phyloP scores from a whole-genome alignment of 2,888 invertebrate genomes.

The Caenorhabditis sp. region DNA sequence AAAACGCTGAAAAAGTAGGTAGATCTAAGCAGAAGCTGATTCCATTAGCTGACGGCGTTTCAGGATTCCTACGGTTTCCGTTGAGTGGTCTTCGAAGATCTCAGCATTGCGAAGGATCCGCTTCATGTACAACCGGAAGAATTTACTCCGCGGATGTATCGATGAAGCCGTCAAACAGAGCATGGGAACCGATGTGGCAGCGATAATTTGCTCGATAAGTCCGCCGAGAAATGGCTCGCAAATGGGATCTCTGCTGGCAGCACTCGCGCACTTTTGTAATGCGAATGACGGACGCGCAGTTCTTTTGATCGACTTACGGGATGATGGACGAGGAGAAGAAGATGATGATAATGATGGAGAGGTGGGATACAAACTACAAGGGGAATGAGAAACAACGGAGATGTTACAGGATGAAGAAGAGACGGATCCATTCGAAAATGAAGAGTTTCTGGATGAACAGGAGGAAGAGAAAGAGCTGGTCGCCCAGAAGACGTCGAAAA shows the following conservation, averaged over 20 bases:
- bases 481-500: not conserved
- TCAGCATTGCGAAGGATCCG: constrained; percentile 31
- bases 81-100: constrained; percentile 41
- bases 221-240: constrained; percentile 17
- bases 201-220: constrained; percentile 37
- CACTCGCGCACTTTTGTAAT: constrained; percentile 47
- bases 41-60: not conserved
- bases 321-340: not conserved
- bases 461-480: not conserved
- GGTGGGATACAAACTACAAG: constrained; percentile 28
- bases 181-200: constrained; percentile 37
- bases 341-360: not conserved
- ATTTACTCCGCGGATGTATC: constrained; percentile 24
- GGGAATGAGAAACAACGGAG: not conserved
- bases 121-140: constrained; percentile 37
- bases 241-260: constrained; percentile 50
- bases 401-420: constrained; percentile 6
- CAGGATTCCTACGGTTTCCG: constrained; percentile 41
- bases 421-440: constrained; percentile 41
- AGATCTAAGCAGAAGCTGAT: not conserved
- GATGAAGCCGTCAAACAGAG: constrained; percentile 28
- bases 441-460: constrained; percentile 30
- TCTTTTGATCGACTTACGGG: constrained; percentile 33
- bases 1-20: constrained; percentile 24
- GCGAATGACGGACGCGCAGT: constrained; percentile 42